These are phyloP conservation scores for Acrocephalus kingi DNA, from an alignment of 2,113 vertebrate genomes.

Conservation along the genomic window DNA sequence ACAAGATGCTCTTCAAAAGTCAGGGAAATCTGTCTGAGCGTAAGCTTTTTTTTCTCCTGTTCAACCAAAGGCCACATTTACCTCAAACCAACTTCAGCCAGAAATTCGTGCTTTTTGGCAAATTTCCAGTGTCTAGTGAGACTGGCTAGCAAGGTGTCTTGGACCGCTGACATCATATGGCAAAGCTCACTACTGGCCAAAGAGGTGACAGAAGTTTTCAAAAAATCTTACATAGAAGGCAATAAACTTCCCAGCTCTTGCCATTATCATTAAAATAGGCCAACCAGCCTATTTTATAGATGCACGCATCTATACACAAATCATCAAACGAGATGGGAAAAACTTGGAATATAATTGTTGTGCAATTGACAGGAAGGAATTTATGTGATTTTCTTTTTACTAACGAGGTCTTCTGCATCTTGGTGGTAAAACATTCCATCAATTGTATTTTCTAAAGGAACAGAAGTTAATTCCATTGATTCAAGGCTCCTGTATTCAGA, in stretches of 20 bases:
- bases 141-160: background rate
- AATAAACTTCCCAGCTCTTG: background rate
- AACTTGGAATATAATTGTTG: background rate
- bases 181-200: background rate
- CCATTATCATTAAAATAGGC: background rate
- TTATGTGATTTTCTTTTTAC: background rate
- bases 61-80: background rate
- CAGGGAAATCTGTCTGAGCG: background rate
- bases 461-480: background rate
- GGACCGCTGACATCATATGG: background rate
- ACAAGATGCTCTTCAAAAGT: constrained; percentile 50
- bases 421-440: background rate
- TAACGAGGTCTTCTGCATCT: background rate
- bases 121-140: background rate
- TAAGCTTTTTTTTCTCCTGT: background rate
- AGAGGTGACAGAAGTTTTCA: background rate
- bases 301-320: background rate
- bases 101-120: background rate
- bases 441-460: background rate
- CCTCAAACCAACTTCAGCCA: background rate
- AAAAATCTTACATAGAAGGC: background rate
- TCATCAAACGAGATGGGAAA: background rate
- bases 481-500: background rate
- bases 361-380: background rate
- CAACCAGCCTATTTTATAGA: background rate